A percentile compares a stretch with the other conserved stretches of the same genome.
These are phyloP conservation scores for Crotalus tigris DNA, from an alignment of 2,113 vertebrate species.

Conservation along the genomic window DNA sequence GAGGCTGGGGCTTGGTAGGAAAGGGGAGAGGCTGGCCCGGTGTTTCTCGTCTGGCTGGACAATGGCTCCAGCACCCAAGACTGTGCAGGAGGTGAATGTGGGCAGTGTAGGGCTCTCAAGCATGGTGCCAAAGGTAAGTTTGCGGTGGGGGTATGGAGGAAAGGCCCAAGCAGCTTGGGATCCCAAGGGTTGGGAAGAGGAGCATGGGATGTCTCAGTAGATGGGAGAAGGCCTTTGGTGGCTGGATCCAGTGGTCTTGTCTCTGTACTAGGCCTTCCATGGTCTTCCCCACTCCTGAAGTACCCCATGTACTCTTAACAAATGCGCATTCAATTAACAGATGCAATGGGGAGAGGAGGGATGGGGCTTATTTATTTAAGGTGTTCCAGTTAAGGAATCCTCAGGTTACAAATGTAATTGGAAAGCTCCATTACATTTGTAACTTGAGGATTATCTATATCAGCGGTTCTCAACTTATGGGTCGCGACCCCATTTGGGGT, in stretches of 20 bases:
- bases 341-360: background rate
- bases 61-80: background rate
- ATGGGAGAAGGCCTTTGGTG: background rate
- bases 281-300: background rate
- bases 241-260: background rate
- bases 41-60: background rate
- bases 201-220: background rate
- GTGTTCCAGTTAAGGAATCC: no score
- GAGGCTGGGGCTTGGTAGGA: background rate
- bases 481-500: no score
- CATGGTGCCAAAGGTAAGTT: background rate
- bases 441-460: background rate
- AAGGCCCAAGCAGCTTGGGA: background rate
- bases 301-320: background rate
- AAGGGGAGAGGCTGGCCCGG: background rate
- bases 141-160: background rate
- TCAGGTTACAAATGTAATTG: background rate
- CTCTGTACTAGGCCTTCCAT: background rate
- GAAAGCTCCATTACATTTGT: background rate
- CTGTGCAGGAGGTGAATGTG: background rate
- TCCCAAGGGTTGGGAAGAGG: background rate
- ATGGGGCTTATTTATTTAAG: background rate
- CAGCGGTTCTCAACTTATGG: no score
- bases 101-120: background rate
- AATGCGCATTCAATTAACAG: background rate